A percentile compares a stretch with the other conserved stretches of the same genome.
Evolutionary conservation across 2,113 vertebrate species (phyloP).

Genomic region (Psittacus erithacus): DNA sequence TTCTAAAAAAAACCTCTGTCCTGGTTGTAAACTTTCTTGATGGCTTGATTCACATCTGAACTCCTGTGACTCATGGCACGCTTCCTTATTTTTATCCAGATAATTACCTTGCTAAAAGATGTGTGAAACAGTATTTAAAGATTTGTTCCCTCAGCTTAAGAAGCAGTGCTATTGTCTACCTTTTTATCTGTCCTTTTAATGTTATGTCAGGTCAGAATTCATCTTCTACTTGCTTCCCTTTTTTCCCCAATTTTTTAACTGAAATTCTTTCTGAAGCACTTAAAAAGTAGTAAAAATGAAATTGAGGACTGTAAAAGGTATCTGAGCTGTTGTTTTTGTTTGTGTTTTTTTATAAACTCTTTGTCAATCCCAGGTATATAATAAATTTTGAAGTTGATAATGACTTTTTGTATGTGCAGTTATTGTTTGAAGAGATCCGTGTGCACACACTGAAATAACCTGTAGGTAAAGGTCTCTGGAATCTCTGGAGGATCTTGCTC

Average conservation of each 20-base stretch:
- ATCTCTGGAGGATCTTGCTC: background rate
- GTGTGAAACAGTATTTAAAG: background rate
- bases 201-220: background rate
- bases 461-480: background rate
- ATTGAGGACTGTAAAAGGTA: background rate
- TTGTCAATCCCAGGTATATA: background rate
- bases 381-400: background rate
- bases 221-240: background rate
- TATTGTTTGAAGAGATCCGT: background rate
- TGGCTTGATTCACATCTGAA: background rate
- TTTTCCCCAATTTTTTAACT: background rate
- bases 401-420: background rate
- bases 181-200: background rate
- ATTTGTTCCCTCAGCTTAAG: background rate
- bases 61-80: background rate
- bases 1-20: background rate
- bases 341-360: background rate
- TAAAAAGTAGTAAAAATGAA: background rate
- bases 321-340: background rate
- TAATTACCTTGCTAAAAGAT: constrained; percentile 43
- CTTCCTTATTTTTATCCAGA: constrained; percentile 36
- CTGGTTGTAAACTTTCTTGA: background rate
- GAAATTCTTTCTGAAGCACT: background rate
- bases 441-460: background rate
- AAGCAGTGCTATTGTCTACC: background rate